These are phyloP conservation scores for Megaceryle maxima DNA, from an alignment of 2,113 vertebrate genomes.

Conservation along the genomic window DNA sequence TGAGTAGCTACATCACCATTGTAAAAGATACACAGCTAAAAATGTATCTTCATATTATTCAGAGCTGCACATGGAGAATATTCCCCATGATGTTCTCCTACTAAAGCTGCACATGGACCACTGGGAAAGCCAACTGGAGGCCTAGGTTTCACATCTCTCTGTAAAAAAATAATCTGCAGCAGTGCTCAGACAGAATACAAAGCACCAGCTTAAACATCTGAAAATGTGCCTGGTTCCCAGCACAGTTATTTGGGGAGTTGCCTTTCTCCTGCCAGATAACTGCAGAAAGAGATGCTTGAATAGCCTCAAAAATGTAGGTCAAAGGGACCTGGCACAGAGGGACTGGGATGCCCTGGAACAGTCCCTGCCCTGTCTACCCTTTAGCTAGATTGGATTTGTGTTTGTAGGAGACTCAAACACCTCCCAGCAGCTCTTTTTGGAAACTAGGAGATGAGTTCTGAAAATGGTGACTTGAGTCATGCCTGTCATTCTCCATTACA, in stretches of 20 bases:
- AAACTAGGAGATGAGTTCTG: neutral
- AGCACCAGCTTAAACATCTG: neutral
- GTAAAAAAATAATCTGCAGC: neutral
- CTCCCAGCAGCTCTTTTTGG: neutral
- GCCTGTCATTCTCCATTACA: neutral
- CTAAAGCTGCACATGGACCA: neutral
- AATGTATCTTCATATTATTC: neutral
- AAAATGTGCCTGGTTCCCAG: neutral
- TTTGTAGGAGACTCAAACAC: neutral
- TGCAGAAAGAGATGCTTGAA: neutral
- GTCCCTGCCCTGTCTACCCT: neutral
- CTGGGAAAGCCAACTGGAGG: neutral
- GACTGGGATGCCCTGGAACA: neutral
- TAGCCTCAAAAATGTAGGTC: neutral
- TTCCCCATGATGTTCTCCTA: neutral
- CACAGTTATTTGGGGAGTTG: neutral
- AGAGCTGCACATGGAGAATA: neutral
- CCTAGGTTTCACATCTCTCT: neutral
- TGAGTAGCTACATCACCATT: fast-evolving
- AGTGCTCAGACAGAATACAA: neutral
- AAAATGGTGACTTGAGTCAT: neutral
- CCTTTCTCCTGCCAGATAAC: neutral
- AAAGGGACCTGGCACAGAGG: neutral
- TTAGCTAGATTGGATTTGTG: neutral
- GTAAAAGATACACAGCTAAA: neutral